phyloP scores from a whole-genome alignment of 2,888 invertebrate genomes.

The Lasioglossum malachurum region DNA sequence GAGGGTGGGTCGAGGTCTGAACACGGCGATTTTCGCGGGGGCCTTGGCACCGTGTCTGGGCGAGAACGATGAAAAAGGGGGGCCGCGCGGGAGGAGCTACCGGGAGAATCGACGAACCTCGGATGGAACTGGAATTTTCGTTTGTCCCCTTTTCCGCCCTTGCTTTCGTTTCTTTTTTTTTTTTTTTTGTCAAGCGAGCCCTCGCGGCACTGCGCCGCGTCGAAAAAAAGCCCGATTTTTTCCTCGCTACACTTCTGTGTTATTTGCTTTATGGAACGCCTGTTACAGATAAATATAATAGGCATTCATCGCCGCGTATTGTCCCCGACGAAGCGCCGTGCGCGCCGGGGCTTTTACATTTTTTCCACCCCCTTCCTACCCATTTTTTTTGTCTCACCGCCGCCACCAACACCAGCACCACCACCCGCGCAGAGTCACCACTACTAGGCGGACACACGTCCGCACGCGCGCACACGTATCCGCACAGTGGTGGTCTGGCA shows the following conservation, averaged over 20 bases:
- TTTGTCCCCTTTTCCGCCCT: conserved; percentile 66
- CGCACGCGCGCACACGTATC: too few species aligned
- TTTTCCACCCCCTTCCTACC: conserved; percentile 74
- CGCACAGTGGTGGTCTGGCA: conserved; percentile 7
- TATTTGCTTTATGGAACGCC: conserved; percentile 85
- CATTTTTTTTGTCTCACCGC: conserved; percentile 75
- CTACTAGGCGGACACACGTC: background rate
- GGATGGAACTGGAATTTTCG: conserved; percentile 72
- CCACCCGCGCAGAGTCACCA: conserved; percentile 30
- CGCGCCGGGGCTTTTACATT: conserved; percentile 83
- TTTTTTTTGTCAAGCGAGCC: conserved; percentile 63
- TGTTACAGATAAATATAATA: conserved; percentile 85
- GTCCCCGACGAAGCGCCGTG: conserved; percentile 83
- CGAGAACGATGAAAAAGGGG: conserved; percentile 19
- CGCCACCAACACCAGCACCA: conserved; percentile 55
- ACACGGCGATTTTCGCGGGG: conserved; percentile 36
- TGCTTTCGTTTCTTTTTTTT: conserved; percentile 50
- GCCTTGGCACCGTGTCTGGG: conserved; percentile 40
- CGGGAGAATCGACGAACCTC: conserved; percentile 55
- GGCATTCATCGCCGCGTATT: conserved; percentile 84
- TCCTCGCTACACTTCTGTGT: conserved; percentile 82
- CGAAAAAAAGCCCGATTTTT: conserved; percentile 77
- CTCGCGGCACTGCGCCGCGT: conserved; percentile 73
- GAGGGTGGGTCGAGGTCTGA: background rate
- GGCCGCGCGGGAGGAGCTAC: background rate